Percentiles rank a stretch among this genome's conserved stretches.
phyloP scores from a whole-genome alignment of 2,888 invertebrate species.

The Conomelus anceps region DNA sequence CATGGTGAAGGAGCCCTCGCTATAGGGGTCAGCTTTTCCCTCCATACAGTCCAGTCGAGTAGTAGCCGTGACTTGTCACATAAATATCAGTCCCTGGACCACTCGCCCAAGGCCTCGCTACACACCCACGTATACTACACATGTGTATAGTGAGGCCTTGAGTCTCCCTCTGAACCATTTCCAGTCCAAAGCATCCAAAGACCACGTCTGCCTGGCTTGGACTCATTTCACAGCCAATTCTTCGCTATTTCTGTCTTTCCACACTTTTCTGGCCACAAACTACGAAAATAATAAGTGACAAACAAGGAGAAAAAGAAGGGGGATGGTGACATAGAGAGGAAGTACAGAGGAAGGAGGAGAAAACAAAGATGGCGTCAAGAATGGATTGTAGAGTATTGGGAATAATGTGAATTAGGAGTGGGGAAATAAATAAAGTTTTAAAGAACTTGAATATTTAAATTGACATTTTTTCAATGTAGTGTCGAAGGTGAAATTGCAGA shows the following conservation, averaged over 20 bases:
- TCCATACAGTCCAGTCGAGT: neutral
- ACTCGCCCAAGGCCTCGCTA: too few species aligned
- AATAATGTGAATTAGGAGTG: too few species aligned
- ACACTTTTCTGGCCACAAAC: neutral
- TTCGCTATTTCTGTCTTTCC: neutral
- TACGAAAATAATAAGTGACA: neutral
- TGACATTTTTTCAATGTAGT: too few species aligned
- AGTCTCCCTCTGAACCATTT: neutral
- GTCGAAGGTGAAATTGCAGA: too few species aligned
- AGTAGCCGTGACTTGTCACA: neutral
- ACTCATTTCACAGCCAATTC: slow-evolving; percentile 12
- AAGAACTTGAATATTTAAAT: too few species aligned
- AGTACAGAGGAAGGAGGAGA: neutral
- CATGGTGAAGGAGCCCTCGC: neutral
- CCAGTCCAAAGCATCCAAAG: neutral
- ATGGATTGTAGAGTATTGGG: too few species aligned
- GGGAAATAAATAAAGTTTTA: too few species aligned
- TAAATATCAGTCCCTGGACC: slow-evolving; percentile 8
- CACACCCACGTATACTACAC: too few species aligned
- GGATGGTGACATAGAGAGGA: neutral
- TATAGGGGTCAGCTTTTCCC: neutral
- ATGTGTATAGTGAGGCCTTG: too few species aligned
- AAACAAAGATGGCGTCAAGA: too few species aligned
- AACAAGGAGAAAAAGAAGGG: neutral
- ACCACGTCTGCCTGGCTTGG: neutral